Evolutionary conservation across 2,797 vertebrate species (phyloP), one percentile per base, ranked within the genome.

Genomic region (Pteronotus mesoamericanus): DNA sequence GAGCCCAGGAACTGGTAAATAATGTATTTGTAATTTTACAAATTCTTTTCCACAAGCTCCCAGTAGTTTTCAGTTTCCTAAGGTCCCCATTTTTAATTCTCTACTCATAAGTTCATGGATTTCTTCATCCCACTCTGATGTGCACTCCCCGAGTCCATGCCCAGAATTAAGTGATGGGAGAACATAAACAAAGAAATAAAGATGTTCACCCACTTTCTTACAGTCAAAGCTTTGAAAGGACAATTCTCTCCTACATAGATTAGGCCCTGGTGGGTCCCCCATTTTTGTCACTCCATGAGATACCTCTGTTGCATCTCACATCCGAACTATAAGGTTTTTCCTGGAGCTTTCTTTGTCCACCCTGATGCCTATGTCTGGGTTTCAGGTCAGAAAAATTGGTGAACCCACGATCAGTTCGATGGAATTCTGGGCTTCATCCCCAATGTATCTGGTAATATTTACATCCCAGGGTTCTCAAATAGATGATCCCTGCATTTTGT

Each of bases 381-480:
- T 79, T 92, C 37, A n/a, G 37, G 5, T 11, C 2, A 16, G 6
- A 22, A 85, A 59, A 59, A 34, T 10, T 26, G 15, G 11, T 4
- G 7, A 29, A 32, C 2, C 24, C 11, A 1, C 32, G n/a, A 0
- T 6, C 16, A 0, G 11, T 55, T 16, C 53, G 29, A 6, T 15
- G 16, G 9, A 18, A 2, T 64, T 59, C 42, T 42, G 24, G 9
- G 44, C 48, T 19, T 68, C 16, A 37, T 26, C 22, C 16, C n/a
- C 16, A 10, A 0, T 8, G 15, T 0, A 8, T 2, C 3, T 9
- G 2, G 34, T 32, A 5, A 26, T 39, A 2, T 39, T 64, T 34
- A 14, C 10, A 1, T 57, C 4, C 29, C 22, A 7, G 37, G 74
- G 9, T 24, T 95, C 91, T 48, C 22, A 16, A 5, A 26, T 0